Conservation (phyloP, 1,140 invertebrate genomes). For the Oncopodura yosiiana region DNA sequence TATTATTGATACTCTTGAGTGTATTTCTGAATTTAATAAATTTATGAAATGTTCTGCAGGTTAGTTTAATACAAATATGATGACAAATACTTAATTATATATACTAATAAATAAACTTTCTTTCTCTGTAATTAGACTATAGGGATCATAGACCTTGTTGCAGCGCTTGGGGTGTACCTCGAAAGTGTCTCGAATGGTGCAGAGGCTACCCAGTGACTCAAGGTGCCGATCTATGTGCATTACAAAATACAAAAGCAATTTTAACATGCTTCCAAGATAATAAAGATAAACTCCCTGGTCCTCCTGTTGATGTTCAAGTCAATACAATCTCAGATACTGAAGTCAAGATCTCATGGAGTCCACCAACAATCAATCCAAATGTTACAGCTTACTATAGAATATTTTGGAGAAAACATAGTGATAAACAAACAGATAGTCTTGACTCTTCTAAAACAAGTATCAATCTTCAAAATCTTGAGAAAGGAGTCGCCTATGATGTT, state of each 20-base stretch:
- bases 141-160: slow-evolving; percentile 68
- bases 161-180: slow-evolving; percentile 58
- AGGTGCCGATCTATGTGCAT: slow-evolving; percentile 54
- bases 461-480: slow-evolving; percentile 55
- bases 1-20: slow-evolving; percentile 63
- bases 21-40: slow-evolving; percentile 70
- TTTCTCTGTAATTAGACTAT: slow-evolving; percentile 41
- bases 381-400: slow-evolving; percentile 66
- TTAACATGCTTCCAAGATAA: slow-evolving; percentile 70
- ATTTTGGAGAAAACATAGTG: slow-evolving; percentile 44
- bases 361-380: slow-evolving; percentile 66
- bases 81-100: slow-evolving; percentile 11
- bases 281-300: slow-evolving; percentile 45
- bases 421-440: slow-evolving; percentile 47
- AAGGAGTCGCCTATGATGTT: slow-evolving; percentile 62
- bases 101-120: slow-evolving; percentile 10
- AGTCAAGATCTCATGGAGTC: slow-evolving; percentile 59
- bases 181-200: slow-evolving; percentile 65
- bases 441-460: slow-evolving; percentile 61
- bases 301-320: background rate
- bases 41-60: slow-evolving; percentile 73
- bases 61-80: slow-evolving; percentile 25
- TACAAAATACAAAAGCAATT: slow-evolving; percentile 61
- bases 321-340: slow-evolving; percentile 43
- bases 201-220: slow-evolving; percentile 51